Evolutionary conservation across 2,797 vertebrate species (phyloP).

Genomic region (Dryobates pubescens): DNA sequence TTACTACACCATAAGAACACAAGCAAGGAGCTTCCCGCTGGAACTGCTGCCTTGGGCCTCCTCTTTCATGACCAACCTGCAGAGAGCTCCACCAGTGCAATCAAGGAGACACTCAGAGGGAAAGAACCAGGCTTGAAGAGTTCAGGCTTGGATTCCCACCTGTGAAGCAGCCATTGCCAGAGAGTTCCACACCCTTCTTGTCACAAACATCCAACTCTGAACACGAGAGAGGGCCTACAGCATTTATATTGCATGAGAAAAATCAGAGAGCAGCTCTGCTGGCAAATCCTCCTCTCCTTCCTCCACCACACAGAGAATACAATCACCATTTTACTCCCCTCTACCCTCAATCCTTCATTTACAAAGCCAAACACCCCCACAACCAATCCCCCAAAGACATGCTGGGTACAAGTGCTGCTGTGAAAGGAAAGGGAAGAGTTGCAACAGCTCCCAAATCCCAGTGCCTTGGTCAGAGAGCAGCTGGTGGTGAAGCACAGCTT

Average conservation of each 20-base stretch:
- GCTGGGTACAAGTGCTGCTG: neutral
- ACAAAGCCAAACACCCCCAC: neutral
- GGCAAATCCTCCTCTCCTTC: neutral
- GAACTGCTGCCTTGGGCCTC: neutral
- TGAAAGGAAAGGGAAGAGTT: neutral
- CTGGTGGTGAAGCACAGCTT: neutral
- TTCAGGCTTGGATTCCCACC: neutral
- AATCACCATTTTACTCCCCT: neutral
- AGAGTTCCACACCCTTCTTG: neutral
- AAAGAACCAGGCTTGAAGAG: neutral
- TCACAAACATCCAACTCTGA: neutral
- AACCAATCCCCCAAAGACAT: neutral
- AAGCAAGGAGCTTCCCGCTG: neutral
- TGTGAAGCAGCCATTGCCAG: neutral
- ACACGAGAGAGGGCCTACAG: neutral
- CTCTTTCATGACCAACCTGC: neutral
- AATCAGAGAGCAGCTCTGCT: neutral
- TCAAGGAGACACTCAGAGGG: neutral
- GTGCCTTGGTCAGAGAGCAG: neutral
- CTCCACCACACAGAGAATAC: neutral
- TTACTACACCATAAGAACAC: conserved; percentile 58
- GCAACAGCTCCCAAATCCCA: neutral
- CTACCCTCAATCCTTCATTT: neutral
- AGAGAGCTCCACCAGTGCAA: neutral
- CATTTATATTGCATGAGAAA: neutral